Base-by-base conservation (phyloP, 2,113 vertebrate genomes). In the Nettapus auritus region DNA sequence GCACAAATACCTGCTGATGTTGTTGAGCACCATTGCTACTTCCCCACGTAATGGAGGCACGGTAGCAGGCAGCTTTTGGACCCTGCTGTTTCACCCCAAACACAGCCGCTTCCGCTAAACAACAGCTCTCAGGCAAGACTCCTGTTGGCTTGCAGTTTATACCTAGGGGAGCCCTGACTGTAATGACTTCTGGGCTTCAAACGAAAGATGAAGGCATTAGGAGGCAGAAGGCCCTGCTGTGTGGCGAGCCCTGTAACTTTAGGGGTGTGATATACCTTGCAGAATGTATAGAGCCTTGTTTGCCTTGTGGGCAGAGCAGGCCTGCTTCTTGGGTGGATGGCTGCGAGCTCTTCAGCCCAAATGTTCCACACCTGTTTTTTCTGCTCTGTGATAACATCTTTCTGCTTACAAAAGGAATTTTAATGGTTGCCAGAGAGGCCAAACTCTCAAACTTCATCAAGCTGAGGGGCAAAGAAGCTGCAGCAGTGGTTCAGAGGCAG, bases 281-380 rank as follows among this genome's bases (percentile, higher is more conserved):
- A 83, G 73, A 10, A 33, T 40, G n/a, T 11, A 0, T 5, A 23
- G 57, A 80, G 25, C 14, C 0, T 4, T 0, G 0, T 69, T 64
- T 55, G 18, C 28, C 1, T 3, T 13, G 14, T 8, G 59, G 53
- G 36, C 28, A 91, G 53, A 55, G 53, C 8, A 55, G 53, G 53
- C 26, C 15, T 55, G 28, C 53, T 55, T 55, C 28, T 28, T 16
- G 14, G 28, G 13, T 55, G 28, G 53, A 29, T 55, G 53, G 28
- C 28, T 55, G 53, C 3, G 28, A 3, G 28, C 53, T 55, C 53
- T 55, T 55, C 28, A 29, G 26, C 53, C 53, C 26, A 28, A 29
- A 55, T 55, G 53, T 28, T 29, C 53, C 53, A 26, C 26, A 28
- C 26, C 52, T 55, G 28, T 29, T 55, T 16, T 53, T 15, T 55